Percentiles rank a stretch among this genome's conserved stretches.
These are phyloP conservation scores for Globia sparganii DNA, from an alignment of 2,888 invertebrate species.

Conservation along the genomic window DNA sequence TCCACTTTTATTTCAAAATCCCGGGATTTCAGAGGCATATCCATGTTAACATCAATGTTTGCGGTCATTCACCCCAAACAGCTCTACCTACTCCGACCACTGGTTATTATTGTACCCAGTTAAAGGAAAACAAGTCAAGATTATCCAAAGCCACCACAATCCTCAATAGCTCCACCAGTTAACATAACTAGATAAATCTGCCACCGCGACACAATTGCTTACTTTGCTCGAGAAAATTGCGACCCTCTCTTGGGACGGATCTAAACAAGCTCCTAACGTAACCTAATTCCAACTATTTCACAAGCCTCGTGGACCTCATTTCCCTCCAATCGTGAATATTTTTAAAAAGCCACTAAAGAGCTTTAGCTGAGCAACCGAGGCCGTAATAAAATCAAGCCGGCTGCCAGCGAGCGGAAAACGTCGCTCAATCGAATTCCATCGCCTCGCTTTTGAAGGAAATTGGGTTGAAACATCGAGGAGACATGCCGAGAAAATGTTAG, in stretches of 20 bases:
- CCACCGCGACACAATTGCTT: constrained; percentile 51
- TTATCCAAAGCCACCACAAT: background rate
- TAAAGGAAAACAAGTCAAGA: constrained; percentile 7
- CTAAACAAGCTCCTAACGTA: constrained; percentile 58
- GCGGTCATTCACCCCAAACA: too few relatives aligned
- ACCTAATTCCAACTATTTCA: constrained; percentile 66
- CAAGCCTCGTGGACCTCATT: constrained; percentile 64
- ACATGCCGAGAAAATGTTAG: constrained; percentile 43
- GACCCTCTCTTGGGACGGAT: constrained; percentile 50
- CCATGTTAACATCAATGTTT: too few relatives aligned
- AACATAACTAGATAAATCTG: constrained; percentile 59
- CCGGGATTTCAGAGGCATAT: too few relatives aligned
- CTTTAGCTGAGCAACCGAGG: constrained; percentile 57
- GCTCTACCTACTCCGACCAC: too few relatives aligned
- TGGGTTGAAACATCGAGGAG: constrained; percentile 69
- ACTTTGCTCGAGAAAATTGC: constrained; percentile 52
- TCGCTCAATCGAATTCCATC: constrained; percentile 73
- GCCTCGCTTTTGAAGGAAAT: constrained; percentile 73
- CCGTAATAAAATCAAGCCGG: constrained; percentile 74
- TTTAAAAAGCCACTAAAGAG: constrained; percentile 67
- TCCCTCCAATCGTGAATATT: constrained; percentile 66
- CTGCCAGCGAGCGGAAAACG: constrained; percentile 71
- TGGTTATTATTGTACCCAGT: background rate
- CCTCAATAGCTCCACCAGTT: constrained; percentile 27
- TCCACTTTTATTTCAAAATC: too few relatives aligned